Base-by-base conservation (phyloP, 2,797 vertebrate genomes). In the Hirundo rustica region DNA sequence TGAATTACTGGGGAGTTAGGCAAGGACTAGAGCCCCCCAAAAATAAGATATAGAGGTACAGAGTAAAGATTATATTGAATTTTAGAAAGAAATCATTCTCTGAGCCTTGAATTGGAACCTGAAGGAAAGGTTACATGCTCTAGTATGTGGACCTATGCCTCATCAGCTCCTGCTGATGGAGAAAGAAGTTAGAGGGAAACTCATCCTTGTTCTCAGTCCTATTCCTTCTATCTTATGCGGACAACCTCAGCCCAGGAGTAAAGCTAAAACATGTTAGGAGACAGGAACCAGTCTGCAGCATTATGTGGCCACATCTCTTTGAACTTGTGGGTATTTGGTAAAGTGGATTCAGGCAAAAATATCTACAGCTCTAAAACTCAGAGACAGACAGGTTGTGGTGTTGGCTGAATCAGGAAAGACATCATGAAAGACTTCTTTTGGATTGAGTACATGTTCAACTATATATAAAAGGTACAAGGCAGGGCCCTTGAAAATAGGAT, bases 1-100 rank as follows among this genome's bases (percentile, higher is more conserved):
- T 68, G 34, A 72, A 38, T 53, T 79, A n/a, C 26, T 53, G 13
- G 8, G 19, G 16, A 57, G 6, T 53, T 54, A 50, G 16, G 36
- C 8, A 67, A 68, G 36, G 0, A 8, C 10, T 10, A 47, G 18
- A 47, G 15, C 5, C 36, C 20, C 8, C 2, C 5, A 2, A 71
- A 70, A 75, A 42, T 15, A 25, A 55, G 34, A 17, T 25, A 11
- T 5, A 53, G 27, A 16, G 7, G 2, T 65, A 48, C 4, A 68
- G 25, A 76, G 9, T 50, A 50, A 60, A 45, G 19, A 27, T 50
- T 75, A 54, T 5, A 29, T 87, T 72, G 38, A 44, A 18, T 53
- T 66, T 58, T 22, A 34, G 12, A 71, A 67, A 70, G 38, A 61
- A 5, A 2, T 65, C 0, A 9, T 85, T 65, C 36, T 67, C 32